phyloP scores from a whole-genome alignment of 2,113 vertebrate species.

The Melanerpes formicivorus region DNA sequence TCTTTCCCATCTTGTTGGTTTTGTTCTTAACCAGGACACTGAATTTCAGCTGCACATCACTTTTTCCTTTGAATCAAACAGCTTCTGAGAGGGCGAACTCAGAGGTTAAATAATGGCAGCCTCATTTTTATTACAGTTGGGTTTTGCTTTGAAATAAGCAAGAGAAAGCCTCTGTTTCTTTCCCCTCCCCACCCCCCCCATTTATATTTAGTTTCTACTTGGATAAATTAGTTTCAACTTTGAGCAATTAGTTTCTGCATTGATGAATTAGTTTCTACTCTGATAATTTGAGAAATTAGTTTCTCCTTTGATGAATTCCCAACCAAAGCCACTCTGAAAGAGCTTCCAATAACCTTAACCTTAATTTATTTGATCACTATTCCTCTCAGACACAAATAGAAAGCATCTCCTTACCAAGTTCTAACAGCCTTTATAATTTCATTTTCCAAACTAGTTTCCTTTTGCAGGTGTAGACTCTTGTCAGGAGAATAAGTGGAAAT shows the following conservation, averaged over 20 bases:
- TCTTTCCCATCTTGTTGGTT: neutral
- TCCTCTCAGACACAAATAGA: neutral
- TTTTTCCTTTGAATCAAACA: neutral
- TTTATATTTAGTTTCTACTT: too few relatives aligned
- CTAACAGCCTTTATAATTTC: neutral
- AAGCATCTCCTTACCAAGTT: neutral
- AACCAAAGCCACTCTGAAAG: neutral
- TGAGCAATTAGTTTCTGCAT: too few relatives aligned
- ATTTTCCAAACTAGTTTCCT: neutral
- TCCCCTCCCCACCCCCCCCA: too few relatives aligned
- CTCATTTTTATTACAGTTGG: neutral
- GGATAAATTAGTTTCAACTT: neutral
- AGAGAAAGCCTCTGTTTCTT: neutral
- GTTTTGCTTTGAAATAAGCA: neutral
- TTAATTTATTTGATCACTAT: neutral
- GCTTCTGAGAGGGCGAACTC: neutral
- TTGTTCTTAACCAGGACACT: neutral
- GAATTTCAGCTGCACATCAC: neutral
- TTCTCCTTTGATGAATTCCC: neutral
- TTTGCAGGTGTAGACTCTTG: neutral
- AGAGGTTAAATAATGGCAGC: neutral
- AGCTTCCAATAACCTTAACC: neutral
- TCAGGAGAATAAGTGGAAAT: neutral
- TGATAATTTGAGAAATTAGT: neutral
- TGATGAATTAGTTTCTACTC: neutral